Base-by-base conservation (phyloP, 2,888 invertebrate genomes). In the Epirrhoe tristata region DNA sequence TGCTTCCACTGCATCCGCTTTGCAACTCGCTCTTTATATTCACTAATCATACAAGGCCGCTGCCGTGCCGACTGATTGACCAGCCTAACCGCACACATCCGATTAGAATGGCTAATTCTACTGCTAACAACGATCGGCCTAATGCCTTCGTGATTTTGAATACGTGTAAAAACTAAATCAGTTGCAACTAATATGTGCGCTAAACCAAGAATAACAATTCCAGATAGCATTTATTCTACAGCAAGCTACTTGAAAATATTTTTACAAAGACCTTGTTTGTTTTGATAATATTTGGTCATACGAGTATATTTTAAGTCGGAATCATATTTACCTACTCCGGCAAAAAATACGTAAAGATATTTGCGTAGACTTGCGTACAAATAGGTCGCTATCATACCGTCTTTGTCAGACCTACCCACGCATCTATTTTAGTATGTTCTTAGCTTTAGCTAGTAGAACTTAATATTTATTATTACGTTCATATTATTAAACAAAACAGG, bases 1-100 rank as follows among this genome's bases (percentile, higher is more conserved):
- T 78, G 87, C 86, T 86, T 86, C 84, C 79, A 81, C 83, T 74
- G 83, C 83, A 91, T 92, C 92, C 92, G 91, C 88, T 84, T 86
- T 87, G 86, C 89, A 85, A 84, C 80, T 81, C 80, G 79, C 78
- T 72, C 80, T 83, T 82, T 76, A 84, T 85, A 87, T 87, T 89
- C 88, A 84, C 85, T 81, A 84, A 90, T 87, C 86, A 84, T 79
- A 84, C 89, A 90, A 91, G 91, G 92, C 88, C 86, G 76, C n/a
- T n/a, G n/a, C 60, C 57, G 85, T 84, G 83, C 87, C 89, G 81
- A 87, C 84, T 87, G 85, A 88, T 86, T 85, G 88, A 82, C 79
- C 84, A 81, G 75, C 75, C 78, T 88, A 90, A 90, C 81, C 77
- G 83, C 81, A 81, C 78, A 85, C 81, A 86, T 90, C 88, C 90